phyloP scores from a whole-genome alignment of 35 echinoderm and acorn worm species.

The Lytechinus pictus region DNA sequence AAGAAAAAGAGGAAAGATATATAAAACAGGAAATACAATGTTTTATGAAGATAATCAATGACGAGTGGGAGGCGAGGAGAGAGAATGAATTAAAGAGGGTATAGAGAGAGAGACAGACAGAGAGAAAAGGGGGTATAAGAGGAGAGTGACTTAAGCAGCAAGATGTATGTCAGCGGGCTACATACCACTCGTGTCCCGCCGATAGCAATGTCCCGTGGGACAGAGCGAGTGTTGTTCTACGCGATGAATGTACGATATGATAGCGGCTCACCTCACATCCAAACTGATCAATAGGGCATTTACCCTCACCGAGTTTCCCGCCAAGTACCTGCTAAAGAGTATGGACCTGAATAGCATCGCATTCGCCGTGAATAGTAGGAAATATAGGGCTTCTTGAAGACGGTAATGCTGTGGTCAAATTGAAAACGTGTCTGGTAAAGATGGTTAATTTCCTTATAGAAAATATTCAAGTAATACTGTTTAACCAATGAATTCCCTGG shows the following conservation, averaged over 20 bases:
- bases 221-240: neutral
- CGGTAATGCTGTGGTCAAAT: too few species aligned
- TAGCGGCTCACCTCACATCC: neutral
- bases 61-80: neutral
- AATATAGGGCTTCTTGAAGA: too few species aligned
- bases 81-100: neutral
- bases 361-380: too few species aligned
- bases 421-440: too few species aligned
- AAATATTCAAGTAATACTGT: too few species aligned
- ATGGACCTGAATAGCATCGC: too few species aligned
- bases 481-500: too few species aligned
- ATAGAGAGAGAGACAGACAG: neutral
- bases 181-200: neutral
- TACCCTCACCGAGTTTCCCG: neutral
- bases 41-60: too few species aligned
- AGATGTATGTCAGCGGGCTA: neutral
- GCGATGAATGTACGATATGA: slow-evolving; percentile 2
- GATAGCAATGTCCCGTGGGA: neutral
- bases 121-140: neutral
- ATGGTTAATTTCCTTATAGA: too few species aligned
- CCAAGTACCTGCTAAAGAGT: neutral
- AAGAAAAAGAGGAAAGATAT: too few species aligned
- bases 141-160: neutral
- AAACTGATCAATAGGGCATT: neutral
- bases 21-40: too few species aligned